Evolutionary conservation across 2,113 vertebrate species (phyloP).

Genomic region (Dicentrarchus labrax): DNA sequence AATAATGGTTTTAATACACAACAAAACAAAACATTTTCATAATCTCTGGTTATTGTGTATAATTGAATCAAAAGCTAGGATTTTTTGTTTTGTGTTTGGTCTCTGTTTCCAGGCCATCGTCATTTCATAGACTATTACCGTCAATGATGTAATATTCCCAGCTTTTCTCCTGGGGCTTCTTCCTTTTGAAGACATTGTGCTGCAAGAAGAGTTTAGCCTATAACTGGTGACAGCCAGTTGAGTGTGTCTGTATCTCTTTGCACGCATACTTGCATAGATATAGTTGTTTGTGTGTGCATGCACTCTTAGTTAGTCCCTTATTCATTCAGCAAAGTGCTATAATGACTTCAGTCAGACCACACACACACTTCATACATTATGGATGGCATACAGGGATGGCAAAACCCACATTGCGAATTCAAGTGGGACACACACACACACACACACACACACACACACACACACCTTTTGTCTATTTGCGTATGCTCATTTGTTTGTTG

Average conservation of each 20-base stretch:
- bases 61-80: neutral
- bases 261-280: neutral
- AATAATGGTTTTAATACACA: neutral
- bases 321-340: slow-evolving; percentile 58
- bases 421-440: slow-evolving; percentile 29
- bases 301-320: slow-evolving; percentile 28
- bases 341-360: slow-evolving; percentile 62
- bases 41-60: neutral
- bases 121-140: slow-evolving; percentile 6
- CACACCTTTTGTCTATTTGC: slow-evolving; percentile 48
- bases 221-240: slow-evolving; percentile 47
- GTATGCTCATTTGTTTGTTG: slow-evolving; percentile 52
- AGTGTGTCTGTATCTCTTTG: slow-evolving; percentile 14
- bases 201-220: slow-evolving; percentile 22
- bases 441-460: neutral
- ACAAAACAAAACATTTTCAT: neutral
- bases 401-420: slow-evolving; percentile 48
- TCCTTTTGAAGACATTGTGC: slow-evolving; percentile 48
- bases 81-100: neutral
- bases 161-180: slow-evolving; percentile 15
- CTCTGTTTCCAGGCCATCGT: slow-evolving; percentile 11
- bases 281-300: neutral
- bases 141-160: slow-evolving; percentile 27
- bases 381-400: slow-evolving; percentile 46
- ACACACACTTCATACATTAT: slow-evolving; percentile 66